phyloP scores from a whole-genome alignment of 1,140 invertebrate genomes.

The Lepidurus couesii region DNA sequence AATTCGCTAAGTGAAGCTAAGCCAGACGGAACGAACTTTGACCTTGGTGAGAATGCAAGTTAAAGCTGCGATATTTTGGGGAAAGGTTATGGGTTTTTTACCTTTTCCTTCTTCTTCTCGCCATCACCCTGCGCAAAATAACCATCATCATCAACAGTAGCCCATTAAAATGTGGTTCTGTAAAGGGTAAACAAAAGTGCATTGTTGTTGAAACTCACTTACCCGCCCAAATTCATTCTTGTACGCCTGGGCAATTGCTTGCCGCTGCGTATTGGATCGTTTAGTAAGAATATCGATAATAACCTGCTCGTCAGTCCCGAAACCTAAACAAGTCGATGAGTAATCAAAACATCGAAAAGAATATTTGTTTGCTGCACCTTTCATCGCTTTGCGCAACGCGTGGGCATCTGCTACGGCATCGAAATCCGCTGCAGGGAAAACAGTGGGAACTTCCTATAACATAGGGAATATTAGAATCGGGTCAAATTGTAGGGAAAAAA shows the following conservation, averaged over 20 bases:
- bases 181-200: neutral
- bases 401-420: constrained; percentile 69
- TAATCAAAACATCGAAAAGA: neutral
- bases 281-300: constrained; percentile 71
- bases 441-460: constrained; percentile 56
- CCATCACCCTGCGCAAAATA: constrained; percentile 16
- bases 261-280: constrained; percentile 65
- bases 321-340: constrained; percentile 42
- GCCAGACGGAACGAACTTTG: too few species aligned
- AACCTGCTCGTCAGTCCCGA: constrained; percentile 75
- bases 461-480: neutral
- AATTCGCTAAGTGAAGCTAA: too few species aligned
- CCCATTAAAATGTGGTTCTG: neutral
- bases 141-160: constrained; percentile 11
- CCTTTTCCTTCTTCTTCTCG: constrained; percentile 22
- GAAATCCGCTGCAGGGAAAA: constrained; percentile 51
- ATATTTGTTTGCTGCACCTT: constrained; percentile 46
- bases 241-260: constrained; percentile 63
- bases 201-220: constrained; percentile 37
- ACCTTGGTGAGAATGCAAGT: neutral
- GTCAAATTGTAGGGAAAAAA: neutral
- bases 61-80: neutral
- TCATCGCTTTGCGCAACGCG: constrained; percentile 76
- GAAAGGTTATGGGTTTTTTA: constrained; percentile 20
- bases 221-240: constrained; percentile 80